Conservation (phyloP, 2,797 vertebrate species). For the Myotis vivesi region DNA sequence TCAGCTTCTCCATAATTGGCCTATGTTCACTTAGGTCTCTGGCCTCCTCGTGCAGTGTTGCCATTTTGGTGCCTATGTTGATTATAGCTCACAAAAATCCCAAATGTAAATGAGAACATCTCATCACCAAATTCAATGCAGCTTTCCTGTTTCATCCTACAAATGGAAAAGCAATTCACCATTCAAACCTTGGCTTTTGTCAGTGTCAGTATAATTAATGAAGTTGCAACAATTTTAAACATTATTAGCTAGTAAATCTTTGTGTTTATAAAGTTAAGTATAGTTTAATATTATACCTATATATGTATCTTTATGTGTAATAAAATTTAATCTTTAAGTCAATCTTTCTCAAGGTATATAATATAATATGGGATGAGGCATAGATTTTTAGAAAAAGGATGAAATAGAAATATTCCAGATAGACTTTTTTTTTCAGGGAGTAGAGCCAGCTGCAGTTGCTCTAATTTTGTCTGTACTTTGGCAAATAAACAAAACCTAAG, state of each 20-base stretch:
- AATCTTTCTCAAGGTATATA: neutral
- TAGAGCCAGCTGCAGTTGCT: constrained; percentile 21
- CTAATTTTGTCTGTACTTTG: constrained; percentile 66
- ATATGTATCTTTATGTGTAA: constrained; percentile 26
- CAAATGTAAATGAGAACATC: constrained; percentile 30
- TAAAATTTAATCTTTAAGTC: constrained; percentile 41
- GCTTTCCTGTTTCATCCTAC: constrained; percentile 3
- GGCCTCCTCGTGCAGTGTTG: neutral
- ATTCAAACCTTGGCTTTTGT: constrained; percentile 39
- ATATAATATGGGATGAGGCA: neutral
- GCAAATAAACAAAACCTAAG: constrained; percentile 72
- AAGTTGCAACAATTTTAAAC: constrained; percentile 45
- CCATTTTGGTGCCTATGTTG: neutral
- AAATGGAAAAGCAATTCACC: constrained; percentile 30
- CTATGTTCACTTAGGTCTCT: neutral
- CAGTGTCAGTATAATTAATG: constrained; percentile 18
- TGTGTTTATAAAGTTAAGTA: constrained; percentile 3
- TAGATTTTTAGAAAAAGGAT: constrained; percentile 21
- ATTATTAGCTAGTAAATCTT: neutral
- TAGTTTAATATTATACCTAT: neutral
- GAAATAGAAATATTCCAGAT: neutral
- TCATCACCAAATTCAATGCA: constrained; percentile 54
- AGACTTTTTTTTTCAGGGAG: neutral
- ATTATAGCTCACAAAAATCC: neutral
- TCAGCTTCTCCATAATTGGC: neutral